Evolutionary conservation across 1,140 invertebrate genomes (phyloP), one percentile per base, ranked within the genome.

Genomic region (Gryllus bimaculatus): DNA sequence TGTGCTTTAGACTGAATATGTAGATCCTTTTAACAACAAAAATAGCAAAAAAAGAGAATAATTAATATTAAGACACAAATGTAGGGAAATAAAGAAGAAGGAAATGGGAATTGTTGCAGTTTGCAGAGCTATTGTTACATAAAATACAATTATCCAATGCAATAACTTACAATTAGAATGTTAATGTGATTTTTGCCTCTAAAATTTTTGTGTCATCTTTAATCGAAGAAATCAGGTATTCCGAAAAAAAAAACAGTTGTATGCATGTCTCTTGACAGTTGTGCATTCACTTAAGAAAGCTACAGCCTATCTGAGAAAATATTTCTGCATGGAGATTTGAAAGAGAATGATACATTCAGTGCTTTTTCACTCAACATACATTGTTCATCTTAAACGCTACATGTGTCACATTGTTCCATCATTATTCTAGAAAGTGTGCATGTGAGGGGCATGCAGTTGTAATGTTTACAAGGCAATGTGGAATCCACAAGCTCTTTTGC

Each of bases 81-180:
- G 54, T 66, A 66, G 54, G 18, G 3, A 66, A 13, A 66, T 66
- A 66, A 66, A 66, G 18, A 13, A 66, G 18, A 66, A 66, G 54
- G 18, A 39, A 39, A 39, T 39, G 54, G 54, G 54, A 66, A 66
- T 66, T 66, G 54, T 66, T 66, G 54, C 54, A 66, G 54, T 66
- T 66, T 66, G 54, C 54, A 66, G 54, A 66, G 10, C 54, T 66
- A 66, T 66, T 66, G 54, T 66, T 66, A 66, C 54, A 66, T 66
- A 66, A 66, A 66, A 66, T 66, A 66, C 54, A 66, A 66, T 66
- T 66, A 66, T 66, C 54, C 54, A 66, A 66, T 66, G 54, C 54
- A 66, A 66, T 66, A 66, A 66, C 54, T 66, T 66, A 66, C 54
- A 66, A 66, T 66, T 66, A 66, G 54, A 66, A 66, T 66, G 54